A percentile compares a stretch with the other conserved stretches of the same genome.
These are phyloP conservation scores for Corvus moneduloides DNA, from an alignment of 2,113 vertebrate species.

Conservation along the genomic window DNA sequence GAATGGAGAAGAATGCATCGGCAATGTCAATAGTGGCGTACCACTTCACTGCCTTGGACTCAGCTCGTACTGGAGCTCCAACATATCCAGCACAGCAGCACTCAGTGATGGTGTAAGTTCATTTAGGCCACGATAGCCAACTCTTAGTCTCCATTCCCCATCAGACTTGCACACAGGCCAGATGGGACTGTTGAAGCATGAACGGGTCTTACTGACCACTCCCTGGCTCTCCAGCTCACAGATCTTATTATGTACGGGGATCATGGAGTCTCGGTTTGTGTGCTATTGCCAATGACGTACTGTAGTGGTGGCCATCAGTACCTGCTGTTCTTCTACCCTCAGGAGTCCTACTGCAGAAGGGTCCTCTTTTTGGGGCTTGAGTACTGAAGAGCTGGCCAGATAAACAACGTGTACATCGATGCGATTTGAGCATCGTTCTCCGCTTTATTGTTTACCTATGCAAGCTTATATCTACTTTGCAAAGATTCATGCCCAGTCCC, in stretches of 20 bases:
- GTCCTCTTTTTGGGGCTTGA: neutral
- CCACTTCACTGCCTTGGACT: neutral
- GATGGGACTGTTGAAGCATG: neutral
- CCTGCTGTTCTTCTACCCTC: neutral
- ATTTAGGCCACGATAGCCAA: neutral
- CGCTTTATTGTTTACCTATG: too few species aligned
- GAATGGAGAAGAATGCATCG: neutral
- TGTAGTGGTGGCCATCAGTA: neutral
- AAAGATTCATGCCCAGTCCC: too few species aligned
- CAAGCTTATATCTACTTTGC: too few species aligned
- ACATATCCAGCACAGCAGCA: fast-evolving
- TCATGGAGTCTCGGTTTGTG: neutral
- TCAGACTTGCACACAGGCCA: neutral
- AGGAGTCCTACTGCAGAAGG: neutral
- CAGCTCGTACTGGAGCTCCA: neutral
- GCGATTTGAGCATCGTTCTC: too few species aligned
- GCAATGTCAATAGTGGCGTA: neutral
- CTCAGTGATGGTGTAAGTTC: neutral
- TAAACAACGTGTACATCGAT: too few species aligned
- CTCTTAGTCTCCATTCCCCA: neutral
- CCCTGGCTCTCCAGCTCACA: neutral
- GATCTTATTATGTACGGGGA: neutral
- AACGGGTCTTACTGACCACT: neutral
- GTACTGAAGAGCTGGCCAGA: too few species aligned
- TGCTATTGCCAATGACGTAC: neutral